These are phyloP conservation scores for Sinelater perroti DNA, from an alignment of 2,888 invertebrate genomes.

Conservation along the genomic window DNA sequence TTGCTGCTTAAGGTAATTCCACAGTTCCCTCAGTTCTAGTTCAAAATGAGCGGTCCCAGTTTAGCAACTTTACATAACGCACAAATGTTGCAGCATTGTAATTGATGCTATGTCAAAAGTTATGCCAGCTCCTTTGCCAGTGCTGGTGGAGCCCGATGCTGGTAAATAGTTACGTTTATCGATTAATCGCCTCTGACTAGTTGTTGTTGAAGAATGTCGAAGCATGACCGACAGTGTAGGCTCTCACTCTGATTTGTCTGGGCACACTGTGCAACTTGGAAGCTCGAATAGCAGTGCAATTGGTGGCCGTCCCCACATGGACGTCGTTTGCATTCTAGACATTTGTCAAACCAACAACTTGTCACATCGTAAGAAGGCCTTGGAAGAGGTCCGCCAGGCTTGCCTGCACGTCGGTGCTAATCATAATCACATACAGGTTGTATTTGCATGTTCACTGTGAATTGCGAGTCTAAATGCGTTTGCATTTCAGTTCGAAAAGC, in stretches of 20 bases:
- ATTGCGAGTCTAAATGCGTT: constrained; percentile 10
- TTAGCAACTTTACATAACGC: no score
- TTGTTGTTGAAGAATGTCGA: constrained; percentile 54
- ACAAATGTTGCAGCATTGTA: constrained; percentile 28
- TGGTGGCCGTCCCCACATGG: constrained; percentile 74
- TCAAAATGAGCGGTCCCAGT: no score
- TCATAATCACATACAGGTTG: constrained; percentile 83
- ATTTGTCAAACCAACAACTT: constrained; percentile 72
- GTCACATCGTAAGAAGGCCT: constrained; percentile 79
- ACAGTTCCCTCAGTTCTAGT: constrained; percentile 1
- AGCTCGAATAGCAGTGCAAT: constrained; percentile 46
- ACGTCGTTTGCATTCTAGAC: constrained; percentile 89
- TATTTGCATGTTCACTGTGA: constrained; percentile 17
- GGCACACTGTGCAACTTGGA: constrained; percentile 59
- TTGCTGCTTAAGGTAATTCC: no score
- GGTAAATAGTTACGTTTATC: constrained; percentile 30
- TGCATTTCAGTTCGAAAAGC: constrained; percentile 85
- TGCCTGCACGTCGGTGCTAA: constrained; percentile 82
- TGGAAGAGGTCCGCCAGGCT: constrained; percentile 85
- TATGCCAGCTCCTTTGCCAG: constrained; percentile 40
- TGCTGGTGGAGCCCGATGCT: constrained; percentile 42
- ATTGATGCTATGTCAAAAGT: constrained; percentile 24
- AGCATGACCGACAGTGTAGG: constrained; percentile 69
- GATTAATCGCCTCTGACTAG: constrained; percentile 22
- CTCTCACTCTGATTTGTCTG: constrained; percentile 70